A percentile compares a stretch with the other conserved stretches of the same genome.
These are phyloP conservation scores for Gambusia yucatana DNA, from an alignment of 2,797 vertebrate species.

Conservation along the genomic window DNA sequence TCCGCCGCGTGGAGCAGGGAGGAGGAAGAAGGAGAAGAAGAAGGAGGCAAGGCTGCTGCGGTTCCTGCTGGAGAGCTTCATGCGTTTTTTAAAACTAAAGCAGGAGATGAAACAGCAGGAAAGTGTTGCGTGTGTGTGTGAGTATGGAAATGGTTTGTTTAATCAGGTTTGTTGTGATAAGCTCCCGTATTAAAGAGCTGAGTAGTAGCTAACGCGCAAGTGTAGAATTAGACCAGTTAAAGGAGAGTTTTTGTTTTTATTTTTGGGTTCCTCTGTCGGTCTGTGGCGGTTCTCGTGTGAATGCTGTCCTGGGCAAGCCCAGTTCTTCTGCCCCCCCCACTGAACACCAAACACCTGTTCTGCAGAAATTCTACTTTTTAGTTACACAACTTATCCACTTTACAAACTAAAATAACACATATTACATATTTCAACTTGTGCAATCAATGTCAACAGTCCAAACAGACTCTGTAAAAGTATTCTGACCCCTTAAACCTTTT, in stretches of 20 bases:
- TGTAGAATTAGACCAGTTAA: background rate
- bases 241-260: background rate
- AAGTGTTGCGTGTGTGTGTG: background rate
- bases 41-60: constrained; percentile 42
- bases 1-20: constrained; percentile 70
- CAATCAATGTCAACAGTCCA: background rate
- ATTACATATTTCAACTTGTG: background rate
- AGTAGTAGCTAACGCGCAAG: background rate
- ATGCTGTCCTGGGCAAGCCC: background rate
- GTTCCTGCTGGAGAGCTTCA: constrained; percentile 8
- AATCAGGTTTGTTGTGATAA: background rate
- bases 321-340: background rate
- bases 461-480: background rate
- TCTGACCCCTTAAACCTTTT: background rate
- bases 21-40: constrained; percentile 18
- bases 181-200: background rate
- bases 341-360: background rate
- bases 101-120: background rate
- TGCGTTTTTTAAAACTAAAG: no score
- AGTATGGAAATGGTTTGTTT: background rate
- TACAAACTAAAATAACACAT: background rate
- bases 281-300: background rate
- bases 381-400: background rate
- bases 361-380: background rate
- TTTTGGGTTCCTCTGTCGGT: background rate